phyloP scores from a whole-genome alignment of 2,797 vertebrate genomes.

The Amphiprion clarkii region DNA sequence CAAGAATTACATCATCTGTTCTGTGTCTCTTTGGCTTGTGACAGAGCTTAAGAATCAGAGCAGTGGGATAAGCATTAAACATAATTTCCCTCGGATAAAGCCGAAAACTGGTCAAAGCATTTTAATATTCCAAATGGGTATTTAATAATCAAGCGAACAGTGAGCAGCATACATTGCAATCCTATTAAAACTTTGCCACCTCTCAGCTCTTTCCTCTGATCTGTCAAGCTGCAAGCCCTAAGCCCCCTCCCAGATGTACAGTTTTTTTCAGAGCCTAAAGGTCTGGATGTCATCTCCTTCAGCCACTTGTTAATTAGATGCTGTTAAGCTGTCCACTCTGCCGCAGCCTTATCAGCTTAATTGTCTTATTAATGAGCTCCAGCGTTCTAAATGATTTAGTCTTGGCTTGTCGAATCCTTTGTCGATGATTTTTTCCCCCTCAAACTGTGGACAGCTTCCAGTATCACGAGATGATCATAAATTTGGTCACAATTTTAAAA shows the following conservation, averaged over 20 bases:
- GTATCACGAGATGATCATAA: slow-evolving; percentile 6
- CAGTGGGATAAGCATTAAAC: neutral
- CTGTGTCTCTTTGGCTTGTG: slow-evolving; percentile 11
- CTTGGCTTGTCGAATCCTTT: slow-evolving; percentile 46
- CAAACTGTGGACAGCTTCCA: neutral
- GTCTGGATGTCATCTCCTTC: slow-evolving; percentile 69
- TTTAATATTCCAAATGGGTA: slow-evolving; percentile 51
- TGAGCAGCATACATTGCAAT: slow-evolving; percentile 36
- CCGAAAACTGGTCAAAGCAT: slow-evolving; percentile 31
- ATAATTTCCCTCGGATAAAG: slow-evolving; percentile 28
- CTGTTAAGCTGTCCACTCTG: slow-evolving; percentile 73
- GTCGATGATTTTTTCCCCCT: neutral
- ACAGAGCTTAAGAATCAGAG: slow-evolving; percentile 24
- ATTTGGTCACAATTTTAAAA: neutral
- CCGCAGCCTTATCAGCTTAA: slow-evolving; percentile 69
- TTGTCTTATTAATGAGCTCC: slow-evolving; percentile 73
- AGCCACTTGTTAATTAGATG: slow-evolving; percentile 78
- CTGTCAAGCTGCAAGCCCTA: slow-evolving; percentile 22
- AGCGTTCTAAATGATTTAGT: slow-evolving; percentile 53
- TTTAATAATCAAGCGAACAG: slow-evolving; percentile 53
- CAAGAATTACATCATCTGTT: slow-evolving; percentile 17
- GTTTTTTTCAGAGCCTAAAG: slow-evolving; percentile 40
- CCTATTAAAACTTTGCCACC: slow-evolving; percentile 55
- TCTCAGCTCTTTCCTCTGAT: slow-evolving; percentile 41
- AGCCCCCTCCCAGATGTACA: slow-evolving; percentile 15